Base-by-base conservation (phyloP, 23 tunicate genomes). In the Ascidia mentula region DNA sequence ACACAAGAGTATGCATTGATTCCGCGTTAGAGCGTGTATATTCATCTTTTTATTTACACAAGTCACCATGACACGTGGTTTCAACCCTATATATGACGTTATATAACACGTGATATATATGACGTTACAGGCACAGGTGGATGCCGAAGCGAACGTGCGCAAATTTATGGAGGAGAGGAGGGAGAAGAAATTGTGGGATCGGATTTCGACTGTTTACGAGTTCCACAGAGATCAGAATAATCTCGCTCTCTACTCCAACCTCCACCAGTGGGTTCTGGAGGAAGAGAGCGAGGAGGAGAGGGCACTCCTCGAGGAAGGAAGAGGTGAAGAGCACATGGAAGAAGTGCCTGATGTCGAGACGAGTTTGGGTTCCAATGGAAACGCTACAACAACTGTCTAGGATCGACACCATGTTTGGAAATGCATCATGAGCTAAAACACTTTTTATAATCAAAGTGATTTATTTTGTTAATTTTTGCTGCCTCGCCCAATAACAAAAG, bases 171-270 rank as follows among this genome's bases (percentile, higher is more conserved):
- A 89, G 30, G 72, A 91, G 59, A 72, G 90, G 37, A 69, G 91
- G 36, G 79, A 45, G n/a, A 87, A 83, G 40, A 34, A 40, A 32
- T 18, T 73, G 32, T 87, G 97, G 92, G 97, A 92, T 79, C 80
- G 87, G 32, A 87, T 92, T 18, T 92, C 97, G 3, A 87, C 89
- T 24, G 89, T 92, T 6, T 87, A 75, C 46, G 75, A 79, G 30
- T 92, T 92, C 74, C 97, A 87, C 40, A 75, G 97, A 30, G 87
- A 85, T 40, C 33, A 60, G 6, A 38, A 86, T 36, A 75, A 81
- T 6, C 69, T 81, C n/a, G 90, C 87, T 8, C 60, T 86, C 0
- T 91, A 91, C 78, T 91, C 97, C 0, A 69, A 81, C 31, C 86
- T 91, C 32, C 90, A 91, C 60, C 73, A 81, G 39, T 90, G 82